Evolutionary conservation across 2,888 invertebrate species (phyloP).

Genomic region (Ariolimax columbianus): DNA sequence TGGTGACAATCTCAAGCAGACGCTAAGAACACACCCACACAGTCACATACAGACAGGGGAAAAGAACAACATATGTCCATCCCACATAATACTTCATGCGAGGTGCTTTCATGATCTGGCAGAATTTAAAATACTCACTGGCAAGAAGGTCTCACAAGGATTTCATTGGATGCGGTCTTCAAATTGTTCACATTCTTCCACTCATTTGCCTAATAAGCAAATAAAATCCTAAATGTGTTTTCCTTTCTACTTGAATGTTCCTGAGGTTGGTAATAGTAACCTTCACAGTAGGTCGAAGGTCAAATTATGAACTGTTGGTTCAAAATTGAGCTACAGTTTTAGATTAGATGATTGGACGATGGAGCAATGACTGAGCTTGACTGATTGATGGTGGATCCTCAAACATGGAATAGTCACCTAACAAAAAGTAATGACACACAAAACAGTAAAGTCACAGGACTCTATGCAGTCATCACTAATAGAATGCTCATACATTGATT

Average conservation of each 20-base stretch:
- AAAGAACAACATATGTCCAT: neutral
- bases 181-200: too few relatives aligned
- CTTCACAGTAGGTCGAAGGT: too few relatives aligned
- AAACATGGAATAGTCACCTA: neutral
- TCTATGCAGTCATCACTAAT: neutral
- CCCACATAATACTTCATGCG: neutral
- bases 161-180: too few relatives aligned
- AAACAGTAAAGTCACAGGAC: neutral
- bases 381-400: neutral
- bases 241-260: too few relatives aligned
- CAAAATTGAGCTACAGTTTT: neutral
- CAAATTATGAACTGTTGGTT: neutral
- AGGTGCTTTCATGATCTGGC: too few relatives aligned
- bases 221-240: too few relatives aligned
- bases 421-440: neutral
- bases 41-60: neutral
- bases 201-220: too few relatives aligned
- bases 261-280: too few relatives aligned
- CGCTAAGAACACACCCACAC: neutral
- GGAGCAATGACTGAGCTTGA: neutral
- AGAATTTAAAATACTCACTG: neutral
- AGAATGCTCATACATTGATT: neutral
- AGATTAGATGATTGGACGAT: neutral
- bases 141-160: neutral
- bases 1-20: constrained; percentile 8